Conservation (phyloP, 2,797 vertebrate genomes). For the Poeciliopsis presidionis region DNA sequence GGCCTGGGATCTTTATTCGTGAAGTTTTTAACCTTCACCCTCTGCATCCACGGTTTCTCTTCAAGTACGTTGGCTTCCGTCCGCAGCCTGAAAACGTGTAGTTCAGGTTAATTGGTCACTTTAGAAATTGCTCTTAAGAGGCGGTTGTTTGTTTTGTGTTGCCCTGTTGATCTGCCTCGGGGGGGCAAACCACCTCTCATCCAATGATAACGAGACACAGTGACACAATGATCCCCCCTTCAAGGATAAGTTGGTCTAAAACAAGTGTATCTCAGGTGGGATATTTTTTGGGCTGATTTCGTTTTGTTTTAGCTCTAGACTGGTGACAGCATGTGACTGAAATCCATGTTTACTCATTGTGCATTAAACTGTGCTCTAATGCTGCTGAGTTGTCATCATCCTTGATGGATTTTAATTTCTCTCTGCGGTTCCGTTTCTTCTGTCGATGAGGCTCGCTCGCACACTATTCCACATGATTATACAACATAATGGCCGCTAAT, state of each 20-base stretch:
- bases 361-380: constrained; percentile 11
- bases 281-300: background rate
- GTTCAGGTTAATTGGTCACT: background rate
- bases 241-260: background rate
- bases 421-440: constrained; percentile 25
- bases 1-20: background rate
- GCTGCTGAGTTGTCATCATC: constrained; percentile 45
- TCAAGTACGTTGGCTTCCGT: background rate
- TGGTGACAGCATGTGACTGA: constrained; percentile 2
- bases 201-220: background rate
- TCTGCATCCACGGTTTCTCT: background rate
- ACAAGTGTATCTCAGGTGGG: background rate
- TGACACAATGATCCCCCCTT: background rate
- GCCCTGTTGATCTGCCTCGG: background rate
- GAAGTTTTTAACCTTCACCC: background rate
- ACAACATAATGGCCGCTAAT: constrained; percentile 67
- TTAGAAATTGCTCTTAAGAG: background rate
- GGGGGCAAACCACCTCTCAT: background rate
- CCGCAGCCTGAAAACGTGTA: background rate
- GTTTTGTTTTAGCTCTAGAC: constrained; percentile 3
- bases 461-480: constrained; percentile 68
- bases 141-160: background rate
- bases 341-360: background rate
- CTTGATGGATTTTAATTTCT: constrained; percentile 49
- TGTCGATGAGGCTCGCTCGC: constrained; percentile 41